Percentiles rank a stretch among this genome's conserved stretches.
Conservation (phyloP, 2,797 vertebrate species). For the Alosa sapidissima region DNA sequence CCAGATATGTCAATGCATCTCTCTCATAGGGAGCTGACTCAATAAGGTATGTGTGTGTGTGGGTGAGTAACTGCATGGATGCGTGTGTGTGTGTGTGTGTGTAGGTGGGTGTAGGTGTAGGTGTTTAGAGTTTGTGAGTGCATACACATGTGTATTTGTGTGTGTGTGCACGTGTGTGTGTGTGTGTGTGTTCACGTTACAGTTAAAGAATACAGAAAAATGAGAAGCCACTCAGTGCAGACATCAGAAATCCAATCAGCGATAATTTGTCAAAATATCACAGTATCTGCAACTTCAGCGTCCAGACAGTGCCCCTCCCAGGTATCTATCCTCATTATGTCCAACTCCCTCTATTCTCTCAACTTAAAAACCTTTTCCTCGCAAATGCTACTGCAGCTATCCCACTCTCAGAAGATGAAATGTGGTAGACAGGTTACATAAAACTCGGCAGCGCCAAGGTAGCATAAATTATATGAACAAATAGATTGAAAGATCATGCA, state of each 20-base stretch:
- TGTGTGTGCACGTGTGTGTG: background rate
- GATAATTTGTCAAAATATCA: background rate
- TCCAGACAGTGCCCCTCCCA: background rate
- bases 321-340: too few relatives aligned
- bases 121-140: background rate
- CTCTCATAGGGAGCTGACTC: background rate
- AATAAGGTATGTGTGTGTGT: background rate
- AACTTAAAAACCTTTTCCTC: too few relatives aligned
- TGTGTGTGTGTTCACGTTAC: background rate
- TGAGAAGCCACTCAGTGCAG: background rate
- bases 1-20: background rate
- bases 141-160: background rate
- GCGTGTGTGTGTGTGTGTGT: slow-evolving; percentile 11
- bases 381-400: too few relatives aligned
- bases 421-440: background rate
- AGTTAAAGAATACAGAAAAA: background rate
- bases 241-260: background rate
- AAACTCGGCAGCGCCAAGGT: too few relatives aligned
- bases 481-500: background rate
- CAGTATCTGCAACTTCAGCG: background rate
- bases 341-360: too few relatives aligned
- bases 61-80: background rate
- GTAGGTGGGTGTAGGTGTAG: background rate
- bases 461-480: background rate
- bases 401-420: too few relatives aligned